Evolutionary conservation across 2,113 vertebrate genomes (phyloP).

Genomic region (Oncorhynchus nerka): DNA sequence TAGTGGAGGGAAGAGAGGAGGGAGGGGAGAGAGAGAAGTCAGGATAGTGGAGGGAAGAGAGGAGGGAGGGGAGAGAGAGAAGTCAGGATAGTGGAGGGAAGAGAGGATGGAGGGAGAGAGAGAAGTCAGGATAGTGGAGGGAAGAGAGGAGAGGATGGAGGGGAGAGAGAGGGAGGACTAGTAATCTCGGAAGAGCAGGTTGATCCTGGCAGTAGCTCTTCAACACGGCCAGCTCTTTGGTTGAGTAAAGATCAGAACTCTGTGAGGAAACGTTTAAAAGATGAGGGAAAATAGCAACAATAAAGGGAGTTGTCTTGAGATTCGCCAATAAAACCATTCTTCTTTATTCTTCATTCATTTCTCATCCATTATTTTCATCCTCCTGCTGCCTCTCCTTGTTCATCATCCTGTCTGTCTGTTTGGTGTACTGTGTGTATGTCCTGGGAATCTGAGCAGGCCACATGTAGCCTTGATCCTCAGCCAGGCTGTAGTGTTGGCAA

Average conservation of each 20-base stretch:
- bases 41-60: rapidly evolving
- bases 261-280: slow-evolving; percentile 32
- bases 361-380: slow-evolving; percentile 16
- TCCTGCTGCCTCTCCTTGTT: slow-evolving; percentile 5
- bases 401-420: background rate
- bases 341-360: slow-evolving; percentile 24
- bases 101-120: no score
- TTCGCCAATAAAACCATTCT: no score
- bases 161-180: no score
- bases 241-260: slow-evolving; percentile 18
- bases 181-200: slow-evolving; percentile 9
- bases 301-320: no score
- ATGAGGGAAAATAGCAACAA: no score
- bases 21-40: no score
- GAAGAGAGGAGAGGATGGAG: background rate
- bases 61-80: no score
- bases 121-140: no score
- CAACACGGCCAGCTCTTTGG: slow-evolving; percentile 14
- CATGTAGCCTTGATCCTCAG: background rate
- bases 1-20: no score
- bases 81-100: no score
- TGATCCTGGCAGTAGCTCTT: slow-evolving; percentile 25
- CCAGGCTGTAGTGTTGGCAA: slow-evolving; percentile 45
- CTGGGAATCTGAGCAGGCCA: slow-evolving; percentile 25
- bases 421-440: slow-evolving; percentile 49